Evolutionary conservation across 2,113 vertebrate genomes (phyloP), one percentile per base, ranked within the genome.

Genomic region (Hiodon tergisus): DNA sequence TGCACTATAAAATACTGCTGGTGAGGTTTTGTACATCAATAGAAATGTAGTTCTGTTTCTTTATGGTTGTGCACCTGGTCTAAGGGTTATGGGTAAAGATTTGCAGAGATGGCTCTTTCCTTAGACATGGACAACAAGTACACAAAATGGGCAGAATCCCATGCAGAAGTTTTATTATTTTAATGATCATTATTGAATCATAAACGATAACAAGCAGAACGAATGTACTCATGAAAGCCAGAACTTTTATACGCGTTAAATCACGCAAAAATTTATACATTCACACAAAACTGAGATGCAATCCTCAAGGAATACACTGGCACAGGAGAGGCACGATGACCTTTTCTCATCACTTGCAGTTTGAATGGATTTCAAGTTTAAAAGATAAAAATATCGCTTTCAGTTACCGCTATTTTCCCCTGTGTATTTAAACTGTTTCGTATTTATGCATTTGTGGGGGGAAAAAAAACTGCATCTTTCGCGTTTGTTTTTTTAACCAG

Each of bases 141-240:
- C 53, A 31, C 31, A 66, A 66, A 50, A 11, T 54, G 67, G 10
- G 60, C 60, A 63, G 48, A 71, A 63, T 17, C 65, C 52, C 16
- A 67, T 52, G 50, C 54, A 17, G 61, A 54, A 66, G 48, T 48
- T 50, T 60, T 59, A 16, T 67, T 62, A 66, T 67, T 50, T 14
- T 50, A 3, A 3, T 50, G 51, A 50, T 50, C 46, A 11, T 67
- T 14, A 67, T 54, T 66, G 62, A 73, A 73, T 51, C 48, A 2
- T 52, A 51, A 50, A 67, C 52, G 14, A 53, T 53, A 31, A 51
- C 13, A 57, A 67, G 60, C 69, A 17, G 46, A 57, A 63, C n/a
- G 69, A 72, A 77, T 72, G 69, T 77, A 77, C 53, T 66, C 50
- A 14, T 13, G 17, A 65, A 72, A 66, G 76, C 69, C 46, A 57